phyloP scores from a whole-genome alignment of 2,797 vertebrate genomes.

The Yasuhikotakia modesta region DNA sequence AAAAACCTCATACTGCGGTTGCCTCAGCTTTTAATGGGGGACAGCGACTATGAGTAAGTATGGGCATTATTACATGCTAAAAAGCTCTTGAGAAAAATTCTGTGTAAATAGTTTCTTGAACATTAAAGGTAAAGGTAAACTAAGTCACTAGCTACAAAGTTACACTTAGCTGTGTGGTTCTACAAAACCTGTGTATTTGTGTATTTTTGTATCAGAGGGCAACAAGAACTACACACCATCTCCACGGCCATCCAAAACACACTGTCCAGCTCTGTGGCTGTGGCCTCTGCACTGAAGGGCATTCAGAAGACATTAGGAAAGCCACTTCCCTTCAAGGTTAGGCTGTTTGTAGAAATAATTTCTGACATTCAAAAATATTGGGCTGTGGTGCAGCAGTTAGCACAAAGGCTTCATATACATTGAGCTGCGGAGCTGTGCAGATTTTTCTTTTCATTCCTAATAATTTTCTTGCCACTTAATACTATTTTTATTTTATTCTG shows the following conservation, averaged over 20 bases:
- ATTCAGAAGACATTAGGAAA: slow-evolving; percentile 90
- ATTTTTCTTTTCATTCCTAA: too few species aligned
- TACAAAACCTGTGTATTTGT: background rate
- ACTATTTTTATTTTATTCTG: too few species aligned
- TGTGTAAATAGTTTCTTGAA: background rate
- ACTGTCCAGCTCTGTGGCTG: slow-evolving; percentile 76
- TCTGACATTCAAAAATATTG: background rate
- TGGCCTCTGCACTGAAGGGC: slow-evolving; percentile 81
- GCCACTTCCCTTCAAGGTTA: slow-evolving; percentile 93
- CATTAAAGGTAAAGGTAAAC: background rate
- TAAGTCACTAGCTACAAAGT: too few species aligned
- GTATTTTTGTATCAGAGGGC: slow-evolving; percentile 71
- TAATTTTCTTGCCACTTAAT: too few species aligned
- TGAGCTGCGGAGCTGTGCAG: too few species aligned
- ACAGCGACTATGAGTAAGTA: slow-evolving; percentile 82
- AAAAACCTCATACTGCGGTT: slow-evolving; percentile 85
- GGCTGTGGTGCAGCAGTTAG: background rate
- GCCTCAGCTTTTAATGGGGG: slow-evolving; percentile 83
- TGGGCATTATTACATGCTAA: background rate
- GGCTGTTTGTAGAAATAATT: background rate
- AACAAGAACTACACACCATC: slow-evolving; percentile 85
- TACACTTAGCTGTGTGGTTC: background rate
- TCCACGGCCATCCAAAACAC: slow-evolving; percentile 87
- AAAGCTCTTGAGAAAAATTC: background rate
- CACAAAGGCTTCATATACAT: background rate